Conservation (phyloP, 1,140 invertebrate genomes). For the Bombus superbus region DNA sequence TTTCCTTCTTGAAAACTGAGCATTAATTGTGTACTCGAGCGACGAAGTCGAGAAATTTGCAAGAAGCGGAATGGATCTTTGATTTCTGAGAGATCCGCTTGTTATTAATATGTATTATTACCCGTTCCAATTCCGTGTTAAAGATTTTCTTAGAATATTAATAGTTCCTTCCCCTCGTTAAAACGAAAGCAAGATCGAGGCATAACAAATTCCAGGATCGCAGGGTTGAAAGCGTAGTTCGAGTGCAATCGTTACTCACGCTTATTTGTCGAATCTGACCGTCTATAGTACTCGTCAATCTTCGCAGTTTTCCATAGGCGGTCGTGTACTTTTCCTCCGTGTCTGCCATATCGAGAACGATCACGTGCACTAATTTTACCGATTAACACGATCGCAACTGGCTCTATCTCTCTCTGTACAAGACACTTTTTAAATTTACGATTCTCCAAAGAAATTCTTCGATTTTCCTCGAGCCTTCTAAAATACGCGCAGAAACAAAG, state of each 20-base stretch:
- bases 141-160: too few species aligned
- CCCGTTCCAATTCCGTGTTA: neutral
- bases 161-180: neutral
- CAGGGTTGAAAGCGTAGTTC: too few species aligned
- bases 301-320: constrained; percentile 85
- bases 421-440: constrained; percentile 10
- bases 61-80: neutral
- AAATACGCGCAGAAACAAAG: too few species aligned
- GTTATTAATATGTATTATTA: neutral
- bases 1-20: neutral
- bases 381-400: neutral
- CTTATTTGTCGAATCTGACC: constrained; percentile 76
- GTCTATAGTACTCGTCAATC: constrained; percentile 86
- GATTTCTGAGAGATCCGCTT: neutral
- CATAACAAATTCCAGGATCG: neutral
- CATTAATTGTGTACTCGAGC: neutral
- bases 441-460: too few species aligned
- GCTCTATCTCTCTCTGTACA: neutral
- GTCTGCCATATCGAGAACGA: constrained; percentile 66
- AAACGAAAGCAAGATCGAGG: neutral
- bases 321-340: constrained; percentile 84
- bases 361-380: neutral
- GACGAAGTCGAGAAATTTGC: neutral
- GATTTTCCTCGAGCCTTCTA: neutral
- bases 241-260: constrained; percentile 64